These are phyloP conservation scores for Mantis religiosa DNA, from an alignment of 2,888 invertebrate species.

Conservation along the genomic window DNA sequence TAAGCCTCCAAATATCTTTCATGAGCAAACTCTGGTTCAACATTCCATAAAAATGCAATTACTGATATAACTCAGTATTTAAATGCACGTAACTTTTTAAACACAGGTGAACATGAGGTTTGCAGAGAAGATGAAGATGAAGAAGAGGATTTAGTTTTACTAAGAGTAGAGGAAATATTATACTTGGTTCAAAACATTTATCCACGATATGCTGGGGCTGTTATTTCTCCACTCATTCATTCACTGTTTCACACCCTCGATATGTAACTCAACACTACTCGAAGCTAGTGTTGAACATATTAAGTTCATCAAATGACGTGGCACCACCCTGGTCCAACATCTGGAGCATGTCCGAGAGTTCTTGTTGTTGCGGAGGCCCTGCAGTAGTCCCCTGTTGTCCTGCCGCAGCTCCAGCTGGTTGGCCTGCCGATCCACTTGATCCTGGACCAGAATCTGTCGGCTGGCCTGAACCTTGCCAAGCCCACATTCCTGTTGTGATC, in stretches of 20 bases:
- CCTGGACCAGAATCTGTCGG: slow-evolving; percentile 47
- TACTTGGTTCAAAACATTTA: not conserved
- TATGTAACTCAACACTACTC: slow-evolving; percentile 46
- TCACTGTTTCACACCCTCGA: not conserved
- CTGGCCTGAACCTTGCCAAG: slow-evolving; percentile 61
- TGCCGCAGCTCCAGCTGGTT: slow-evolving; percentile 40
- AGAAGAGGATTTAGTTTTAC: not conserved
- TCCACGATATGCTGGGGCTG: not conserved
- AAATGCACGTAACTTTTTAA: not conserved
- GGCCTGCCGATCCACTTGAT: slow-evolving; percentile 43
- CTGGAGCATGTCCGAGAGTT: slow-evolving; percentile 88
- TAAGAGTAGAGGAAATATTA: not conserved
- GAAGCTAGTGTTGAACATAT: slow-evolving; percentile 83
- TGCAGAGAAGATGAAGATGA: not conserved
- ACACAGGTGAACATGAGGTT: not conserved
- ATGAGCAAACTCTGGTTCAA: not conserved
- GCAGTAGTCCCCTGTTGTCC: slow-evolving; percentile 41
- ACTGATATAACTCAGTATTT: not conserved
- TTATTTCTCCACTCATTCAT: not conserved
- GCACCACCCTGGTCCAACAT: slow-evolving; percentile 83
- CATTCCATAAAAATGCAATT: not conserved
- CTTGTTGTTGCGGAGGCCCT: slow-evolving; percentile 57
- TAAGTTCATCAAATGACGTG: slow-evolving; percentile 78
- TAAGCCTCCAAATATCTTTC: not conserved
- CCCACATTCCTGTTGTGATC: slow-evolving; percentile 63